Base-by-base conservation (phyloP, 1,140 invertebrate genomes). In the Cyclina sinensis region DNA sequence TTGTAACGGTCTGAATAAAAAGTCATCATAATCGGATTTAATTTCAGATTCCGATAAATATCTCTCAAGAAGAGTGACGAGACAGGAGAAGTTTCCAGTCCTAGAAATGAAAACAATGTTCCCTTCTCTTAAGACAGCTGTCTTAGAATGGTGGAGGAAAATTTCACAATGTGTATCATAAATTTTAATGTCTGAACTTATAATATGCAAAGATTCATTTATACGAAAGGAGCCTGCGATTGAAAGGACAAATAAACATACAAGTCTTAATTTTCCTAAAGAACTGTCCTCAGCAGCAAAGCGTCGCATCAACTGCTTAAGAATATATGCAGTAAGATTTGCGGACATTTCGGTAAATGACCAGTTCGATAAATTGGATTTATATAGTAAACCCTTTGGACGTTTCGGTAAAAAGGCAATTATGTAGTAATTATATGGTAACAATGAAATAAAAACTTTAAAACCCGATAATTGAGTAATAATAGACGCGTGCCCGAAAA, bases 141-240 rank as follows among this genome's bases (percentile, higher is more conserved):
- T 18, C 21, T 14, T 18, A 54, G 51, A 54, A 18, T 54, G 12
- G 3, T 35, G 4, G 7, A 35, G 7, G 32, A n/a, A 16, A 43
- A 46, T 14, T 54, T 54, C 51, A 54, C 51, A 54, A 54, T 54
- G 51, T 4, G n/a, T 68, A 68, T 68, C 27, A 11, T 27, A 30
- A 32, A 76, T 43, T 43, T 76, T 12, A 46, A 76, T 76, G 24
- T 76, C 32, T 37, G 35, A 76, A 12, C 73, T 37, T 46, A 43
- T 76, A 30, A 43, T 39, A 43, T 27, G 32, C 18, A 76, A 43
- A n/a, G n/a, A 35, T 37, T 76, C 32, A 12, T 35, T 39, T 27
- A 76, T 46, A 76, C 73, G 73, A 43, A 76, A 76, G 39, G 43
- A 76, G 18, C 16, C 73, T 9, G 73, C 73, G 43, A 76, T 12